Evolutionary conservation across 2,113 vertebrate genomes (phyloP), one percentile per base, ranked within the genome.

Genomic region (Promerops cafer): DNA sequence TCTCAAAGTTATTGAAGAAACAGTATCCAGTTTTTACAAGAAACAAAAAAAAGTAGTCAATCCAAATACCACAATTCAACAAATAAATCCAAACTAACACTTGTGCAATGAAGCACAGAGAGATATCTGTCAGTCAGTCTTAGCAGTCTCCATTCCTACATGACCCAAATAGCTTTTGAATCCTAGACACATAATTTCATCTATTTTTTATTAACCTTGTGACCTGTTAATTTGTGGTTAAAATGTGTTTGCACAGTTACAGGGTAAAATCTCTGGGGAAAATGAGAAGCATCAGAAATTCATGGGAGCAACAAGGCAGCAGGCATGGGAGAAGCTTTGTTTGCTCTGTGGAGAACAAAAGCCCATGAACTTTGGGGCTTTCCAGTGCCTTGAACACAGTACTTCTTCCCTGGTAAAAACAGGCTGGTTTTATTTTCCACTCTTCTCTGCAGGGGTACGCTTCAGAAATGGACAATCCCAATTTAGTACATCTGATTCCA

Each of bases 381-480:
- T 78, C 57, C 69, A 66, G 54, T 66, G 39, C 66, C 37, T 77
- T 22, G 13, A 84, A 26, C 23, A 30, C 22, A 14, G 37, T 42
- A 33, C 7, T 81, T 47, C 50, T 89, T 88, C 39, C 60, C n/a
- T 68, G 52, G 30, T 70, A 15, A 66, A 93, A 83, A 56, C 45
- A 83, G 30, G 5, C 64, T 83, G 45, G 4, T 47, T 94, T 95
- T 70, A 40, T 93, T 82, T 80, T 83, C 53, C 20, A 21, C 77
- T 77, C 22, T 87, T 95, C 49, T 66, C 96, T 87, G 75, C 83
- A 99, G 99, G 99, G 99, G 4, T 99, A 99, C 40, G 98, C 98
- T 61, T 98, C 98, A 68, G 98, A 99, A 94, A 98, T 99, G 98
- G 99, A 99, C 85, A 99, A 99, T 96, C 98, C 99, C 8, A 99